These are phyloP conservation scores for Scolopax mira DNA, from an alignment of 2,113 vertebrate species.

Conservation along the genomic window DNA sequence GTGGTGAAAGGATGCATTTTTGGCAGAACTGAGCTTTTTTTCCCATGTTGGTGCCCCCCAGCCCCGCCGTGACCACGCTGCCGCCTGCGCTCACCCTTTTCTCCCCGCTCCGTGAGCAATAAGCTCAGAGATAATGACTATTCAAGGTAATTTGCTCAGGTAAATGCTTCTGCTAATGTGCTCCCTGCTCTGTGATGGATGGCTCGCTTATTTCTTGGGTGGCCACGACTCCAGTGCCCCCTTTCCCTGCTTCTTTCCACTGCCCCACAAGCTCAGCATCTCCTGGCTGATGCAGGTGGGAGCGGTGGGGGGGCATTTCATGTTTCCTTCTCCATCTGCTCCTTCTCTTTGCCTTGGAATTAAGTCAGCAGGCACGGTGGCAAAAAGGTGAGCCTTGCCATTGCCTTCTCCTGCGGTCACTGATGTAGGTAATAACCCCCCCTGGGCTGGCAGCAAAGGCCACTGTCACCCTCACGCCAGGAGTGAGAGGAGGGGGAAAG, in stretches of 20 bases:
- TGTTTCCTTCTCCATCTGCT: neutral
- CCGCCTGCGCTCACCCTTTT: neutral
- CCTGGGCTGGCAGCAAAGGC: neutral
- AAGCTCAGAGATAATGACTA: neutral
- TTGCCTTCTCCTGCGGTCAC: neutral
- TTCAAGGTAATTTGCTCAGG: conserved; percentile 7
- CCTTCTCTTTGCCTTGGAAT: neutral
- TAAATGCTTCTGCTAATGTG: neutral
- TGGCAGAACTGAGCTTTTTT: neutral
- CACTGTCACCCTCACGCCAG: neutral
- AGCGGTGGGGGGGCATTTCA: neutral
- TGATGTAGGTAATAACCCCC: neutral
- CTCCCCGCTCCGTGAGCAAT: neutral
- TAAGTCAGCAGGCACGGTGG: neutral
- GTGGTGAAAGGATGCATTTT: accelerated
- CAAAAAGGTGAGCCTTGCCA: neutral
- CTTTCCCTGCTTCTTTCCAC: neutral
- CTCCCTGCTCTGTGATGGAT: neutral
- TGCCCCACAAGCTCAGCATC: neutral
- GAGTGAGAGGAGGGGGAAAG: neutral
- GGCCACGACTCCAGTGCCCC: neutral
- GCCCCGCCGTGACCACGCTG: neutral
- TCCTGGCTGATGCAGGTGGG: neutral
- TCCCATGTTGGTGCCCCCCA: neutral
- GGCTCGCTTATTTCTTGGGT: neutral